A percentile compares a stretch with the other conserved stretches of the same genome.
phyloP scores from a whole-genome alignment of 2,113 vertebrate genomes.

The Trinectes maculatus region DNA sequence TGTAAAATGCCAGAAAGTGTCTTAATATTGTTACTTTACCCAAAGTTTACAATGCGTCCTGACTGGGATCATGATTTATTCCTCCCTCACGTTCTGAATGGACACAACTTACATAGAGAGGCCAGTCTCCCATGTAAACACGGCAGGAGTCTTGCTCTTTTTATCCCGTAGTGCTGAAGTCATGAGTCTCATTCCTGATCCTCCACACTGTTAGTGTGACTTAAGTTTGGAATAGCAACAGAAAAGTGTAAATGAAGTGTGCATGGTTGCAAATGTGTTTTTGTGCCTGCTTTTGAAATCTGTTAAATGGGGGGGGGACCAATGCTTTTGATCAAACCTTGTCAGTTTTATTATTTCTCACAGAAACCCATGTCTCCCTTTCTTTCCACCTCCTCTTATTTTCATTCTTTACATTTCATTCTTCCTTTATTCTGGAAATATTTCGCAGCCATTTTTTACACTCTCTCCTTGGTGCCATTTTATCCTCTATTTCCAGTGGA shows the following conservation, averaged over 20 bases:
- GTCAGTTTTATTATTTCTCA: not conserved
- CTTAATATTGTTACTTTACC: too few relatives aligned
- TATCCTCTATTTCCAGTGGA: not conserved
- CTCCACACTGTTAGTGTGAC: not conserved
- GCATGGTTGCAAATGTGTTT: not conserved
- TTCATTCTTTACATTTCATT: not conserved
- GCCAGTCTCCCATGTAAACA: slow-evolving; percentile 12
- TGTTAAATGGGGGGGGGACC: slow-evolving; percentile 17
- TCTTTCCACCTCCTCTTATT: not conserved
- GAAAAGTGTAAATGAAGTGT: slow-evolving; percentile 1
- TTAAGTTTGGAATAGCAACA: not conserved
- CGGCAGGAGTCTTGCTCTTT: slow-evolving; percentile 13
- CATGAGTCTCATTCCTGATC: slow-evolving; percentile 7
- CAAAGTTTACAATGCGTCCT: too few relatives aligned
- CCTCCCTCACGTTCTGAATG: not conserved
- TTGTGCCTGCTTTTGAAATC: not conserved
- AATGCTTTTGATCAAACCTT: slow-evolving; percentile 3
- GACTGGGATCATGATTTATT: not conserved
- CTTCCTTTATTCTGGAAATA: slow-evolving; percentile 2
- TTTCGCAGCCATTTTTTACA: not conserved
- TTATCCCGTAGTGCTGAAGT: too few relatives aligned
- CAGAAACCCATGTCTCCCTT: not conserved
- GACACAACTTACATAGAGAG: not conserved
- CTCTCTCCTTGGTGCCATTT: not conserved
- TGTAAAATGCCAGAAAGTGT: too few relatives aligned